Conservation (phyloP, 2,797 vertebrate species). For the Tenualosa ilisha region DNA sequence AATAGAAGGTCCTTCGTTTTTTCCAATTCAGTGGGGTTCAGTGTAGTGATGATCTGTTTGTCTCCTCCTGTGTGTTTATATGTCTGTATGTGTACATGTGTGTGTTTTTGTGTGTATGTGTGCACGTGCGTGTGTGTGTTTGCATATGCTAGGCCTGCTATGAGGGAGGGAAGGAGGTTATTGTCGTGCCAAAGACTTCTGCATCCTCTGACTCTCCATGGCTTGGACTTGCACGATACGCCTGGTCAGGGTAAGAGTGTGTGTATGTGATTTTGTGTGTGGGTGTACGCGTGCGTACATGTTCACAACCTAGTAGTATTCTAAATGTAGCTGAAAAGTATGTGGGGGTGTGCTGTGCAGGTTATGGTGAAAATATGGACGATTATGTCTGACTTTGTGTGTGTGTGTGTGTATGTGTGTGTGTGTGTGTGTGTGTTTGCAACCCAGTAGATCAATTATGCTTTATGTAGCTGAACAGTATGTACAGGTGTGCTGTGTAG, state of each 20-base stretch:
- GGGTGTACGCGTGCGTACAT: conserved; percentile 54
- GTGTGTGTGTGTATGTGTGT: conserved; percentile 20
- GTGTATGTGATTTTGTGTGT: not conserved
- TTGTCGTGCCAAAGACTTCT: conserved; percentile 97
- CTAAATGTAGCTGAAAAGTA: not conserved
- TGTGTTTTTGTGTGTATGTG: not conserved
- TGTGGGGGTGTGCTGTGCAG: conserved; percentile 1
- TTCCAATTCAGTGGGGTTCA: no score
- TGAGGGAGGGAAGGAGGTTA: conserved; percentile 94
- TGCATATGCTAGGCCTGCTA: conserved; percentile 84
- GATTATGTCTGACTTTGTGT: not conserved
- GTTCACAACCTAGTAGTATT: not conserved
- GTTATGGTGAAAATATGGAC: not conserved
- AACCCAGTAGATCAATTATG: no score
- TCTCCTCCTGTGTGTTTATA: not conserved
- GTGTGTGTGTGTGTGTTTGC: not conserved
- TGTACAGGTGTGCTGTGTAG: no score
- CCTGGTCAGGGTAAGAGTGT: conserved; percentile 94
- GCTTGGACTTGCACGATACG: conserved; percentile 97
- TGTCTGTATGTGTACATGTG: not conserved
- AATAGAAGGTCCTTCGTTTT: no score
- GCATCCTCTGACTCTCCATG: conserved; percentile 98
- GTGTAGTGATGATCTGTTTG: conserved; percentile 24
- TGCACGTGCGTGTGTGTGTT: conserved; percentile 20
- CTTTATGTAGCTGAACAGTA: no score